Evolutionary conservation across 2,113 vertebrate species (phyloP).

Genomic region (Anhinga rufa): DNA sequence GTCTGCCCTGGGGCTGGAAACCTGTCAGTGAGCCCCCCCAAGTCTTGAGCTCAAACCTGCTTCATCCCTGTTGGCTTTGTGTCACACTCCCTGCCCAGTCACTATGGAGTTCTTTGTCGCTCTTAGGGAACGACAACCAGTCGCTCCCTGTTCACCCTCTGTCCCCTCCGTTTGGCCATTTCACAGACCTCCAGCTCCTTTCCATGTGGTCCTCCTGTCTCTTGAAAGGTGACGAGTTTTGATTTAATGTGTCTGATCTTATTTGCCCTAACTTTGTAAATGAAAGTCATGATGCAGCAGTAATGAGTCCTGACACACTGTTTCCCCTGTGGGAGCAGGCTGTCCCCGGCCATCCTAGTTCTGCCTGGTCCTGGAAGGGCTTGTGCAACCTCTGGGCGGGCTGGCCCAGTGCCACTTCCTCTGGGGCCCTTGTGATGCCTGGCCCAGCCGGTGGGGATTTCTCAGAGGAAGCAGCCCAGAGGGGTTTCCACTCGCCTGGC

Average conservation of each 20-base stretch:
- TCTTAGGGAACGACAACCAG: not conserved
- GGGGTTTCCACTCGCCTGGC: not conserved
- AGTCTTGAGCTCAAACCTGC: not conserved
- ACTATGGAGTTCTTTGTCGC: not conserved
- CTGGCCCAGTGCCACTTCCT: not conserved
- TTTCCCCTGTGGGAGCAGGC: not conserved
- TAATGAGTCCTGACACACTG: accelerated
- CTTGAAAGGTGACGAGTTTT: not conserved
- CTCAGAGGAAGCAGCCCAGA: not conserved
- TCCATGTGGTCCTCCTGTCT: not conserved
- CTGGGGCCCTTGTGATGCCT: not conserved
- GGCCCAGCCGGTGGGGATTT: not conserved
- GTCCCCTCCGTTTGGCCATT: not conserved
- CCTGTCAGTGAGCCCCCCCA: accelerated
- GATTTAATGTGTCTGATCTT: not conserved
- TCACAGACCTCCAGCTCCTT: not conserved
- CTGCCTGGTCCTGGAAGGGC: not conserved
- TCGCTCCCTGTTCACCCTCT: not conserved
- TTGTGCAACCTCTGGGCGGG: not conserved
- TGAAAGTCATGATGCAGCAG: accelerated
- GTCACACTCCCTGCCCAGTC: not conserved
- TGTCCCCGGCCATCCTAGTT: not conserved
- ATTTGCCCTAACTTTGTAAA: not conserved
- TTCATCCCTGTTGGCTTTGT: not conserved
- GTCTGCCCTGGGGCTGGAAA: not conserved